Evolutionary conservation across 2,797 vertebrate genomes (phyloP).

Genomic region (Danio aesculapii): DNA sequence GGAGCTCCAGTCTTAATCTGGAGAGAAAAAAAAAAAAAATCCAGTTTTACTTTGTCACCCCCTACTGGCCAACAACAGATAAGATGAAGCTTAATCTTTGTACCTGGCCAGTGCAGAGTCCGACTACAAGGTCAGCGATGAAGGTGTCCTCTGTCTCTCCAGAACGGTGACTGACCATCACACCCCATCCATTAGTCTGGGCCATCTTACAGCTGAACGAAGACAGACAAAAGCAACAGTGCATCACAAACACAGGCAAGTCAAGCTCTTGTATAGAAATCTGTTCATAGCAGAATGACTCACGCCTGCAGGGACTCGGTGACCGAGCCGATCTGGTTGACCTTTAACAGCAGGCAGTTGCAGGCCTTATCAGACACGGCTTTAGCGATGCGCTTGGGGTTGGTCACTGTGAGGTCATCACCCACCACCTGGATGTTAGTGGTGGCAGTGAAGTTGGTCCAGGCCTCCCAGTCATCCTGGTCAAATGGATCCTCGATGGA

Average conservation of each 20-base stretch:
- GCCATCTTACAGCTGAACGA: conserved; percentile 92
- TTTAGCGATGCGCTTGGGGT: conserved; percentile 94
- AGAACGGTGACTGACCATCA: conserved; percentile 98
- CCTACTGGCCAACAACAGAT: neutral
- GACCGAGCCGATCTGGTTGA: conserved; percentile 98
- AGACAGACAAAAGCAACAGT: conserved; percentile 10
- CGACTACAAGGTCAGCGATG: conserved; percentile 98
- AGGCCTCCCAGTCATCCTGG: conserved; percentile 97
- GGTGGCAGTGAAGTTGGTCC: conserved; percentile 90
- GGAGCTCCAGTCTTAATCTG: conserved; percentile 99
- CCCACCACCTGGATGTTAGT: conserved; percentile 96
- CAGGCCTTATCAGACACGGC: conserved; percentile 89
- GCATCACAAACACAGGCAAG: neutral
- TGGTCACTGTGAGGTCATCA: conserved; percentile 97
- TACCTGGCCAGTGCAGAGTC: conserved; percentile 98
- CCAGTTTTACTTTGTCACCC: neutral
- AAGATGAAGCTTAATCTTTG: conserved; percentile 2
- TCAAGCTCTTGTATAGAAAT: neutral
- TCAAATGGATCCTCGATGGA: conserved; percentile 99
- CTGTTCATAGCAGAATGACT: conserved; percentile 69
- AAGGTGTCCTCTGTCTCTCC: conserved; percentile 99
- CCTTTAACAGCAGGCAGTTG: conserved; percentile 98
- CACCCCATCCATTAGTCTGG: conserved; percentile 96
- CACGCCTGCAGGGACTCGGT: conserved; percentile 96
- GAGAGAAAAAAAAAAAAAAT: conserved; percentile 20